Conservation (phyloP, 2,888 invertebrate genomes). For the Brachynemurus nebulosus region DNA sequence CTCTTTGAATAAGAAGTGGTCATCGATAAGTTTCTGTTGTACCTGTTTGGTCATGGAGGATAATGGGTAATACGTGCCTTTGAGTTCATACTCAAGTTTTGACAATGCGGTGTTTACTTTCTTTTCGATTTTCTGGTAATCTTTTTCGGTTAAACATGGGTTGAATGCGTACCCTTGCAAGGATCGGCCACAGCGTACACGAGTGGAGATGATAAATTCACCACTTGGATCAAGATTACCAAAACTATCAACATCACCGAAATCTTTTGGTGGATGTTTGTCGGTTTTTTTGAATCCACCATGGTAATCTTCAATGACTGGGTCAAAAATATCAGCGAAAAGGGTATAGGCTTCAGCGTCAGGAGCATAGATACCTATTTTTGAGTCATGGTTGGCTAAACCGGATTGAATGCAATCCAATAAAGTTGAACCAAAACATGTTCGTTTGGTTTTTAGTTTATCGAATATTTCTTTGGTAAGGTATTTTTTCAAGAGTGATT, state of each 20-base stretch:
- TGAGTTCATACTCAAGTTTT: slow-evolving; percentile 52
- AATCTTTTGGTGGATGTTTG: slow-evolving; percentile 45
- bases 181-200: slow-evolving; percentile 50
- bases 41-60: slow-evolving; percentile 85
- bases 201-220: slow-evolving; percentile 48
- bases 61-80: slow-evolving; percentile 85
- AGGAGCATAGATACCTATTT: slow-evolving; percentile 50
- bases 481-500: slow-evolving; percentile 49
- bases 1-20: slow-evolving; percentile 96
- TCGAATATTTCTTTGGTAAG: slow-evolving; percentile 39
- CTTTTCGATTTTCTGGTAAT: slow-evolving; percentile 47
- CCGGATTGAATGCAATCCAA: slow-evolving; percentile 52
- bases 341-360: slow-evolving; percentile 51
- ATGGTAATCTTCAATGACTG: slow-evolving; percentile 55
- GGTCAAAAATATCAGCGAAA: slow-evolving; percentile 50
- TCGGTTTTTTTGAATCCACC: slow-evolving; percentile 39
- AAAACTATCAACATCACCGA: slow-evolving; percentile 38
- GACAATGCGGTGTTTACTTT: slow-evolving; percentile 30
- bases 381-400: slow-evolving; percentile 50
- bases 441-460: slow-evolving; percentile 39
- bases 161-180: slow-evolving; percentile 49
- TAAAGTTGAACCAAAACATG: slow-evolving; percentile 42
- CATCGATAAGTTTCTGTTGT: slow-evolving; percentile 89
- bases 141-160: slow-evolving; percentile 47
- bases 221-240: slow-evolving; percentile 45